Percentiles rank a stretch among this genome's conserved stretches.
Evolutionary conservation across 2,797 vertebrate species (phyloP).

Genomic region (Geotrypetes seraphini): DNA sequence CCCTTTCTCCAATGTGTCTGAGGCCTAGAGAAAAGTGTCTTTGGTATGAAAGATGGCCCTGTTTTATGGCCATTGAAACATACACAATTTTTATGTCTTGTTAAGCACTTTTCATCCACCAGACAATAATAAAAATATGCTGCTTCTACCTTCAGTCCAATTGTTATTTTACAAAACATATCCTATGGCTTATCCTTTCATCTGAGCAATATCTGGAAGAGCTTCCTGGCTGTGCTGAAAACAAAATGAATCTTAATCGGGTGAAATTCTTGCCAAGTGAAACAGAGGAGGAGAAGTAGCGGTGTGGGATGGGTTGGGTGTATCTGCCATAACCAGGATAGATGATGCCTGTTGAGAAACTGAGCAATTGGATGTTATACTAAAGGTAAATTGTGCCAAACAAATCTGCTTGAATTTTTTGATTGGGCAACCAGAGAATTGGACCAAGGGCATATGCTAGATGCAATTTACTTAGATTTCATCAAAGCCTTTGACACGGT

Average conservation of each 20-base stretch:
- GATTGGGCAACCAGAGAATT: too few species aligned
- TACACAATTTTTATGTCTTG: fast-evolving
- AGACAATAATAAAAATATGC: neutral
- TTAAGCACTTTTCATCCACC: neutral
- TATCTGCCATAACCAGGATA: conserved; percentile 40
- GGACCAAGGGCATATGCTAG: too few species aligned
- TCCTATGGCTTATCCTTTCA: conserved; percentile 28
- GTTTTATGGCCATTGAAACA: too few species aligned
- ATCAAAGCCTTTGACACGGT: too few species aligned
- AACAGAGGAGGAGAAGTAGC: conserved; percentile 43
- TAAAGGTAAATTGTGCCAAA: too few species aligned
- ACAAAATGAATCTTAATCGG: conserved; percentile 46
- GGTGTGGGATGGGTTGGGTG: conserved; percentile 42
- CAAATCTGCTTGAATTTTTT: too few species aligned
- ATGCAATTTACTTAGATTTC: too few species aligned
- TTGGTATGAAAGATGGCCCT: too few species aligned
- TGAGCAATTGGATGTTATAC: conserved; percentile 29
- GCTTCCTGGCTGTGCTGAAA: conserved; percentile 42
- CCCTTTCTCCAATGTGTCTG: too few species aligned
- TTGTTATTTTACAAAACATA: fast-evolving
- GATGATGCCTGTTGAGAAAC: conserved; percentile 38
- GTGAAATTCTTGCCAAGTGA: conserved; percentile 40
- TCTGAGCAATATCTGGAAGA: conserved; percentile 28
- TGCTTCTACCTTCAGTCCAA: neutral
- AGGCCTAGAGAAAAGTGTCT: too few species aligned